These are phyloP conservation scores for Brachynemurus nebulosus DNA, from an alignment of 2,888 invertebrate genomes.

Conservation along the genomic window DNA sequence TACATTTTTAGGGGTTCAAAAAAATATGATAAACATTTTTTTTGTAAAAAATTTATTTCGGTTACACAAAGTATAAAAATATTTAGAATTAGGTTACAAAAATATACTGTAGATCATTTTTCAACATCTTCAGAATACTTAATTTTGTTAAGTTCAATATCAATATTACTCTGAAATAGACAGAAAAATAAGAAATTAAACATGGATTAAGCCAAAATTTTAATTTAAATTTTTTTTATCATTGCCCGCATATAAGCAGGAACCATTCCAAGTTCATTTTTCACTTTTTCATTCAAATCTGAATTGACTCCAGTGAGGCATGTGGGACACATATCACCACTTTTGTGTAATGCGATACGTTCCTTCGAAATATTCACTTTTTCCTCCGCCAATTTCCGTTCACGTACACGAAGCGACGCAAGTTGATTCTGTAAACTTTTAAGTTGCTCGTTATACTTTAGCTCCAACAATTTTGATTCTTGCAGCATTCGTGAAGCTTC, in stretches of 20 bases:
- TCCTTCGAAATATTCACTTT: conserved; percentile 45
- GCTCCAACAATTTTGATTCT: conserved; percentile 28
- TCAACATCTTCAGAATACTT: not conserved
- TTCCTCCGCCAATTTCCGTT: conserved; percentile 45
- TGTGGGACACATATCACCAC: not conserved
- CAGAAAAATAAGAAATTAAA: no score
- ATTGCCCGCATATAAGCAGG: not conserved
- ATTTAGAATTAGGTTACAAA: no score
- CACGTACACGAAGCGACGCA: conserved; percentile 37
- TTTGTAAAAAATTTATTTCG: no score
- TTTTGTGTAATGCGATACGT: conserved; percentile 38
- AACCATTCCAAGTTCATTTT: not conserved
- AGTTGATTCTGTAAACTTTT: conserved; percentile 42
- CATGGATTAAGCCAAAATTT: no score
- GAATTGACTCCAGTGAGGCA: not conserved
- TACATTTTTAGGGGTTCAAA: no score
- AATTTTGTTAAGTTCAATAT: not conserved
- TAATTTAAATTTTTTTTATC: no score
- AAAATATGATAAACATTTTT: no score
- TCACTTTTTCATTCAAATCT: not conserved
- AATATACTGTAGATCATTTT: no score
- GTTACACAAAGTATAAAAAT: no score
- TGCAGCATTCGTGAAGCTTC: conserved; percentile 38
- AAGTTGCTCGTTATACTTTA: conserved; percentile 42
- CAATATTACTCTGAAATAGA: not conserved